Evolutionary conservation across 2,113 vertebrate genomes (phyloP), one percentile per base, ranked within the genome.

Genomic region (Morone chrysops): DNA sequence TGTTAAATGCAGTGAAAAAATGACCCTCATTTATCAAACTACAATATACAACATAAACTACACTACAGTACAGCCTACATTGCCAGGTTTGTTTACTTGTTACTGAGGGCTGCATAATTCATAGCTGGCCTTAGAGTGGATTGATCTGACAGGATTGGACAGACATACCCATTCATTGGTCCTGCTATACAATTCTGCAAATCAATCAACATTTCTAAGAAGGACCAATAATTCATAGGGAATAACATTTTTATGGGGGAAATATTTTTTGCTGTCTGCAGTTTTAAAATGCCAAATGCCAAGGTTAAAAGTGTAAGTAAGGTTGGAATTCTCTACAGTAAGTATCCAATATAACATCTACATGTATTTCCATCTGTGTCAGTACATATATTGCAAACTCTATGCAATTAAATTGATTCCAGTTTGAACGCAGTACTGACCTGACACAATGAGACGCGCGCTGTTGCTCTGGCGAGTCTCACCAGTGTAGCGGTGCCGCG

Each of bases 391-490:
- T 20, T 38, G 14, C 4, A 38, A 17, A 25, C 11, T 65, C 60
- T 48, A 17, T 43, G 53, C 10, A 69, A 17, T 54, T 51, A 8
- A 59, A 43, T 3, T 45, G 40, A 62, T 61, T 66, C 8, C 38
- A 57, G 13, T 60, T n/a, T 63, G 38, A 63, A 78, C 4, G 48
- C 36, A 43, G 48, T 18, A 74, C 93, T 86, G 45, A 99, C 98
- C 98, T 96, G 98, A 98, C 81, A 99, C 97, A 59, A 98, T 98
- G 93, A 99, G 97, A 78, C 98, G 95, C 1, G 98, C 98, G 5
- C 98, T 99, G 97, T 99, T 99, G 93, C 98, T 99, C 93, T 99
- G 98, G 18, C 98, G 94, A 0, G 97, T 99, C 95, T 99, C 98
- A 45, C 97, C 97, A 0, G 98, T 99, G 95, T 99, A 99, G 88